Base-by-base conservation (phyloP, 2,888 invertebrate genomes). In the Anoncus sp. region DNA sequence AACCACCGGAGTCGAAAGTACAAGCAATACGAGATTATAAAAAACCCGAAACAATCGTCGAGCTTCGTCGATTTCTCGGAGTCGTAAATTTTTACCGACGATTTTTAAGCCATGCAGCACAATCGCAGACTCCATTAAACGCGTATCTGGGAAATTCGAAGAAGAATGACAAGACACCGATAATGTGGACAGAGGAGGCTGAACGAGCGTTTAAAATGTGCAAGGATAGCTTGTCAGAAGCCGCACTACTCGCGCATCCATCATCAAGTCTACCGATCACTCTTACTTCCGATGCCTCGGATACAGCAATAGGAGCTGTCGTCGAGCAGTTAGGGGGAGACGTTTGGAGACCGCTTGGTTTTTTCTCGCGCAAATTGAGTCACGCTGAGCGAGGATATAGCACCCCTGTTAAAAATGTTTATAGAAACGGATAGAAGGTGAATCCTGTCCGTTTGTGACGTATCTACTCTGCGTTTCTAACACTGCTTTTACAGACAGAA, bases 181-280 rank as follows among this genome's bases (percentile, higher is more conserved):
- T 70, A 4, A 3, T 9, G 1, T 71, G 62, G 71, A 62, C 65
- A 35, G 63, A 12, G 2, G 69, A 40, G 27, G 38, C 77, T 0
- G 71, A 77, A 27, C 40, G 27, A 27, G 74, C 77, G 12, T 77
- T 74, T 43, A 55, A 47, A 6, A 10, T 10, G 3, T 47, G 31
- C 22, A 79, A 79, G 24, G 10, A 43, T 4, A 45, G 16, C 12
- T 20, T 80, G 4, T 63, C 70, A 12, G 35, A 53, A 27, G 53
- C 55, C 7, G 59, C 75, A 18, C 77, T 73, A 1, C 74, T 82
- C 6, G 62, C 60, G 12, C 76, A 77, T 47, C 84, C 82, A 6
- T 14, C 47, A 24, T 6, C 69, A 43, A 2, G 14, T 12, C 59
- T 70, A 38, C 1, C 22, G 12, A 10, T 63, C 20, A 47, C 35